phyloP scores from a whole-genome alignment of 2,113 vertebrate species.

The Rallus limicola region DNA sequence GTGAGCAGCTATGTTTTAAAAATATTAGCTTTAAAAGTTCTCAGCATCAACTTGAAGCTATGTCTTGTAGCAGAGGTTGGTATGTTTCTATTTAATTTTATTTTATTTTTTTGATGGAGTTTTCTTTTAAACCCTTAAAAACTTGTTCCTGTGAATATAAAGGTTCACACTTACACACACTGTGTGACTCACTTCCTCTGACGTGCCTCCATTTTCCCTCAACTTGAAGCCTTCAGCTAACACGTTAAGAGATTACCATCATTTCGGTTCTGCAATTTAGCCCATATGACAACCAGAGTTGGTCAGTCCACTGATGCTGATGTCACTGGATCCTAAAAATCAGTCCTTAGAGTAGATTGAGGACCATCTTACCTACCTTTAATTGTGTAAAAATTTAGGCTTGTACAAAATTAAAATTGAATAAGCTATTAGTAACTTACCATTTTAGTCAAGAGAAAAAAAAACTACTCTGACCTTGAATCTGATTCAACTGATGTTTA shows the following conservation, averaged over 20 bases:
- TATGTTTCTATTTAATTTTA: background rate
- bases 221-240: background rate
- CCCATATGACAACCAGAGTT: background rate
- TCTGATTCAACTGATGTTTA: background rate
- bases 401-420: background rate
- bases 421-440: background rate
- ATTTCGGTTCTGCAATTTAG: background rate
- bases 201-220: background rate
- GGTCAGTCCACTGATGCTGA: background rate
- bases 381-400: background rate
- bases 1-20: background rate
- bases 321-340: background rate
- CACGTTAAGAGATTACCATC: background rate
- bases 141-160: background rate
- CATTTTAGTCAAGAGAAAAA: background rate
- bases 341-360: background rate
- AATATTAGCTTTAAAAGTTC: background rate
- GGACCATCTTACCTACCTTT: background rate
- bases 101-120: rapidly evolving
- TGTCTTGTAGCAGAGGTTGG: background rate
- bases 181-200: background rate
- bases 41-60: background rate
- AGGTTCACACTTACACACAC: background rate
- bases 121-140: background rate
- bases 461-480: background rate